Conservation (phyloP, 1,140 invertebrate species). For the Pseudoatta argentina region DNA sequence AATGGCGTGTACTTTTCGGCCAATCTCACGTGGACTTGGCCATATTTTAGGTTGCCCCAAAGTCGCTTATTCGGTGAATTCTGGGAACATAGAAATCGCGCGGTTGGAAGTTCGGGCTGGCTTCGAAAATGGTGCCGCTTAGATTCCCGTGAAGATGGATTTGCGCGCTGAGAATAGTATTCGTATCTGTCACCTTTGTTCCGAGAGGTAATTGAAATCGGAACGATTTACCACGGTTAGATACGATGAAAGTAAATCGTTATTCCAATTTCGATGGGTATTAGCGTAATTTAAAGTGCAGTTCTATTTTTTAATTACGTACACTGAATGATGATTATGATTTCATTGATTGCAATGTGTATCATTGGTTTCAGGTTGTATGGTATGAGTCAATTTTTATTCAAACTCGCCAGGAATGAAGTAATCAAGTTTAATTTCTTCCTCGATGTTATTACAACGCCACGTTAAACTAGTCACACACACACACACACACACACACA, state of each 20-base stretch:
- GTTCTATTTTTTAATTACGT: neutral
- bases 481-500: no score
- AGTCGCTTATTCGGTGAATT: slow-evolving; percentile 52
- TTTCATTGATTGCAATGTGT: no score
- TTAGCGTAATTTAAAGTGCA: neutral
- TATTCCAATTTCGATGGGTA: neutral
- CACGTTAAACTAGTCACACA: neutral
- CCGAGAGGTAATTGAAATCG: slow-evolving; percentile 32
- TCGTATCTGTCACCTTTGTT: slow-evolving; percentile 49
- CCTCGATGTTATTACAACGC: slow-evolving; percentile 1
- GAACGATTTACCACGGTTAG: neutral
- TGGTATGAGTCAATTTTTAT: neutral
- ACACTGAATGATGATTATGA: no score
- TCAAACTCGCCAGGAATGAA: neutral
- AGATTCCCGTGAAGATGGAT: slow-evolving; percentile 52
- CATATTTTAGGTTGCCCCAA: slow-evolving; percentile 51
- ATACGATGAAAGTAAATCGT: neutral
- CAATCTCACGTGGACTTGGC: slow-evolving; percentile 34
- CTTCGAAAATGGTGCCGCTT: slow-evolving; percentile 29
- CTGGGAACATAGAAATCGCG: slow-evolving; percentile 46
- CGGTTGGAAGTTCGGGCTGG: slow-evolving; percentile 50
- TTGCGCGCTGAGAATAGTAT: slow-evolving; percentile 13
- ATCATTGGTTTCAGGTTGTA: no score
- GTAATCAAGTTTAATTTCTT: no score
- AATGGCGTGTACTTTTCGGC: slow-evolving; percentile 44